Base-by-base conservation (phyloP, 2,797 vertebrate genomes). In the Danio choprae region DNA sequence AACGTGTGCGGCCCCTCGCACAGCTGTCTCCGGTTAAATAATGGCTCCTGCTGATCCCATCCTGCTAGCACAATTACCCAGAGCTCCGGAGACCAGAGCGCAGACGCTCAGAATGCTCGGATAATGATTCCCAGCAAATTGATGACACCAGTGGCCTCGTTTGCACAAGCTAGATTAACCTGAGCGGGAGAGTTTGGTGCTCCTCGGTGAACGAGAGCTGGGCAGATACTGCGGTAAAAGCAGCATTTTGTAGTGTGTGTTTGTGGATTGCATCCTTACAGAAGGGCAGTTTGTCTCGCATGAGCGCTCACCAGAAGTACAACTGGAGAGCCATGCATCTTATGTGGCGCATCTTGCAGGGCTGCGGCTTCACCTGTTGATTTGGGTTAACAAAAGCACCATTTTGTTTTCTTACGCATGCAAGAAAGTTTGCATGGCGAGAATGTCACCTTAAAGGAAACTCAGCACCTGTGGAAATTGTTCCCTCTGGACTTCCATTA, bases 91-190 rank as follows among this genome's bases (percentile, higher is more conserved):
- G 87, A 87, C 84, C 65, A 67, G 73, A 84, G 84, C 73, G 75
- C 74, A 83, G 90, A 91, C 89, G 87, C 90, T 87, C 87, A 88
- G 83, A 88, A 88, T 83, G 85, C 88, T 84, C 82, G 55, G 74
- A 90, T 89, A 90, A 91, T 86, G 88, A 92, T 89, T 87, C 86
- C 87, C 81, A 83, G 87, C 89, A 89, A 91, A 91, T 89, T 90
- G 88, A 91, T 89, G 89, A 92, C 90, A 90, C 87, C 83, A 80
- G 81, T 83, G 86, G 86, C 86, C 84, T 84, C 79, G 75, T 78
- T 83, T 82, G 84, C 83, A 85, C 86, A 86, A 85, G 86, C 80
- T 81, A 84, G 84, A 86, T 86, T 86, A 84, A 87, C 86, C 75
- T 80, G 82, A 81, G 62, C 20, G 40, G 75, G 74, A 83, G 77